phyloP scores from a whole-genome alignment of 2,797 vertebrate species.

The Sorex maritimensis region DNA sequence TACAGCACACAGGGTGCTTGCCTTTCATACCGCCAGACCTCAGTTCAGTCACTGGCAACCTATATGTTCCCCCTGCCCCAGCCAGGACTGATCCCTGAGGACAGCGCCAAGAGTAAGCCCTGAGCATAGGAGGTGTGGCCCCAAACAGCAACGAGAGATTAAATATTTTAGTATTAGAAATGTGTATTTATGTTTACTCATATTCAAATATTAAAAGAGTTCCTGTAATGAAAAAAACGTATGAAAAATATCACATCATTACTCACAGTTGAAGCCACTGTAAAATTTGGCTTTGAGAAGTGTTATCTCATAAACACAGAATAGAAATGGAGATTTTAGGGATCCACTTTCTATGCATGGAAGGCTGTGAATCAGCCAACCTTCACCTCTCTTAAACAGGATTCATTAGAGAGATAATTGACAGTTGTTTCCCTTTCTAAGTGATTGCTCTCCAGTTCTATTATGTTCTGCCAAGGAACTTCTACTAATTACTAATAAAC shows the following conservation, averaged over 20 bases:
- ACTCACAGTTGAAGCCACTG: neutral
- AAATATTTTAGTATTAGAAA: neutral
- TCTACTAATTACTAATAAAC: conserved; percentile 87
- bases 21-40: too few species aligned
- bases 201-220: conserved; percentile 41
- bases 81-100: too few species aligned
- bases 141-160: too few species aligned
- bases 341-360: conserved; percentile 38
- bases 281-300: neutral
- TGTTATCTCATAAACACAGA: neutral
- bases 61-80: too few species aligned
- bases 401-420: conserved; percentile 89
- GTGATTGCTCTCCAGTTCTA: conserved; percentile 86
- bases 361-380: conserved; percentile 33
- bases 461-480: conserved; percentile 86
- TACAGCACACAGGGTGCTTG: too few species aligned
- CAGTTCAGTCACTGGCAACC: too few species aligned
- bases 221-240: neutral
- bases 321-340: neutral
- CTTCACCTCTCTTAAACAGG: conserved; percentile 85
- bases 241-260: neutral
- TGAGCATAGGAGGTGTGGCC: too few species aligned
- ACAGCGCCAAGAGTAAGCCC: too few species aligned
- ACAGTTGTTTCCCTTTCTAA: conserved; percentile 88
- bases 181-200: conserved; percentile 22